Conservation (phyloP, 1,140 invertebrate genomes). For the Cotesia vestalis region DNA sequence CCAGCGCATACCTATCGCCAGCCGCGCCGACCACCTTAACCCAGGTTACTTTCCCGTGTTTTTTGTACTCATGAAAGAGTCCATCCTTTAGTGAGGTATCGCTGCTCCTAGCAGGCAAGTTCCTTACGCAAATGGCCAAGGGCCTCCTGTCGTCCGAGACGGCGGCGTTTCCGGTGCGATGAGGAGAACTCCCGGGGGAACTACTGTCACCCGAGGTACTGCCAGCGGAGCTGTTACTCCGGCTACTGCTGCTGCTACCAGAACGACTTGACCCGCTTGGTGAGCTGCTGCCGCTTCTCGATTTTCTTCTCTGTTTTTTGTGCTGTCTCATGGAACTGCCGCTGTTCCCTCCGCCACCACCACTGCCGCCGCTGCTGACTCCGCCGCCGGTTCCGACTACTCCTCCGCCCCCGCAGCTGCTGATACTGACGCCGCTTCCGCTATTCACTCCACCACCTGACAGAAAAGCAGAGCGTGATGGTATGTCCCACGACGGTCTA, state of each 20-base stretch:
- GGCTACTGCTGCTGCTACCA: slow-evolving; percentile 70
- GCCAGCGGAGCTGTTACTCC: slow-evolving; percentile 66
- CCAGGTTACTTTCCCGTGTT: slow-evolving; percentile 96
- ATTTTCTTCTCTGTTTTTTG: slow-evolving; percentile 64
- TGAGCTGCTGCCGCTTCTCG: slow-evolving; percentile 63
- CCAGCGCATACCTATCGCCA: slow-evolving; percentile 84
- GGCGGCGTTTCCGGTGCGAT: slow-evolving; percentile 57
- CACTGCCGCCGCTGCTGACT: slow-evolving; percentile 19
- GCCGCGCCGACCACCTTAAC: slow-evolving; percentile 88
- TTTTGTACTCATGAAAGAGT: slow-evolving; percentile 98
- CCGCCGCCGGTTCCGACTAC: slow-evolving; percentile 43
- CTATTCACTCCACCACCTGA: slow-evolving; percentile 34
- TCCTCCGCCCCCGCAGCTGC: slow-evolving; percentile 29
- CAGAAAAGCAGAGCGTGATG: slow-evolving; percentile 26
- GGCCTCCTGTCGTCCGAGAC: slow-evolving; percentile 77
- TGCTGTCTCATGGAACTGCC: slow-evolving; percentile 53
- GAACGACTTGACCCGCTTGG: slow-evolving; percentile 70
- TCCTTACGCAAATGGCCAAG: slow-evolving; percentile 90
- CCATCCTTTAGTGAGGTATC: slow-evolving; percentile 96
- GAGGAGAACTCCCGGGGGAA: slow-evolving; percentile 62
- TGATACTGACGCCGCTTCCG: slow-evolving; percentile 31
- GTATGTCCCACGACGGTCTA: slow-evolving; percentile 22
- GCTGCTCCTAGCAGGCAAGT: slow-evolving; percentile 87
- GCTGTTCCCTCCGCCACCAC: slow-evolving; percentile 20
- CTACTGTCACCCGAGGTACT: slow-evolving; percentile 63